Evolutionary conservation across 37 sponge, comb jelly and placozoan species (phyloP), one percentile per base, ranked within the genome.

Genomic region (Crambe crambe): DNA sequence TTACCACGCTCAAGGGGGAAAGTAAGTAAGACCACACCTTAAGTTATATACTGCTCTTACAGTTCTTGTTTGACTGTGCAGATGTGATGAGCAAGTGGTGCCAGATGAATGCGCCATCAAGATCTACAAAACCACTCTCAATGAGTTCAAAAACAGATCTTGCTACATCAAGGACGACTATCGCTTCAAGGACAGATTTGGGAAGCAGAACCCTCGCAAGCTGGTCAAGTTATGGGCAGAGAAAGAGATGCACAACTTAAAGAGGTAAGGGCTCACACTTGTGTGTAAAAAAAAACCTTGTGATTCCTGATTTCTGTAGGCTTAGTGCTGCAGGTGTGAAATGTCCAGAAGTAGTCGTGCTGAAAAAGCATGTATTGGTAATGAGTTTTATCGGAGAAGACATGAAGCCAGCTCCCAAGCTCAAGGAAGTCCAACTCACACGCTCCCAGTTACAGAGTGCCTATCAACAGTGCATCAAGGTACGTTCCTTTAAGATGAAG

Each of bases 101-200:
- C 99, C 96, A 6, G n/a, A 57, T 0, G 96, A 98, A 74, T 94
- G 91, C 83, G 99, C 94, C 9, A 61, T 98, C 25, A 98, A 98
- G 76, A 88, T 98, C 25, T 95, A 85, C 90, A 98, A 98, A 90
- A 98, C 99, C 17, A 98, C 96, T 32, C 88, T 98, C 67, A 95
- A 93, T 72, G 96, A 98, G 75, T 98, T 98, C 88, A 93, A 93
- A 58, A 91, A 85, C 43, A 79, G 99, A 54, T 89, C 87, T 65
- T 84, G 91, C 37, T 98, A 98, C 87, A 89, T 98, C 72, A 87
- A 90, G 66, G 94, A 93, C 15, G 99, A 98, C 78, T 83, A 88
- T 56, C 78, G 99, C 42, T 98, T 96, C 81, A 89, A 89, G 35
- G 66, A 63, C 8, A 58, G 85, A 35, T 86, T 93, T 35, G 60